Evolutionary conservation across 1,140 invertebrate genomes (phyloP).

Genomic region (Pachypsylla venusta): DNA sequence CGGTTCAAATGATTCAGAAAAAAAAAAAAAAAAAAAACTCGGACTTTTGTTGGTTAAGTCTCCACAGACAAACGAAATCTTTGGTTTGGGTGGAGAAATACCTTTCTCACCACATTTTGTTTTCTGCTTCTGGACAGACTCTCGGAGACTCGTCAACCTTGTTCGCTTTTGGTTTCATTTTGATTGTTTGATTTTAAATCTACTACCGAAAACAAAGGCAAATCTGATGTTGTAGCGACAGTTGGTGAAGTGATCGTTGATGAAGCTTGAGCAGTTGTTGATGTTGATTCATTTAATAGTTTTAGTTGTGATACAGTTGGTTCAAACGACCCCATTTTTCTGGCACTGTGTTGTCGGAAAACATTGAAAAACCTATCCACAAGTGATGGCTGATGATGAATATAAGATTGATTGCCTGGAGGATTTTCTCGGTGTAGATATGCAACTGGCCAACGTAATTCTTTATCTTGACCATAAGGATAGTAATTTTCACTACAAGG

Average conservation of each 20-base stretch:
- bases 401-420: constrained; percentile 31
- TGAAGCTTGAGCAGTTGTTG: neutral
- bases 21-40: too few species aligned
- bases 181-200: neutral
- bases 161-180: neutral
- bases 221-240: neutral
- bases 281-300: neutral
- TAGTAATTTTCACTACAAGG: constrained; percentile 67
- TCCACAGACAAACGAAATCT: too few species aligned
- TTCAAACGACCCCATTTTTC: neutral
- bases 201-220: neutral
- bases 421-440: constrained; percentile 47
- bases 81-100: too few species aligned
- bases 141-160: too few species aligned
- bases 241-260: neutral
- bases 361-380: constrained; percentile 16
- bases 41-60: too few species aligned
- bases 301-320: neutral
- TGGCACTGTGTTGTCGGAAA: neutral
- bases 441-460: constrained; percentile 46
- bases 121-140: too few species aligned
- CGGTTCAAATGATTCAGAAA: too few species aligned
- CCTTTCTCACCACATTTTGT: too few species aligned
- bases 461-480: constrained; percentile 33
- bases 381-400: constrained; percentile 18